These are phyloP conservation scores for Papilio gigon DNA, from an alignment of 2,888 invertebrate species.

Conservation along the genomic window DNA sequence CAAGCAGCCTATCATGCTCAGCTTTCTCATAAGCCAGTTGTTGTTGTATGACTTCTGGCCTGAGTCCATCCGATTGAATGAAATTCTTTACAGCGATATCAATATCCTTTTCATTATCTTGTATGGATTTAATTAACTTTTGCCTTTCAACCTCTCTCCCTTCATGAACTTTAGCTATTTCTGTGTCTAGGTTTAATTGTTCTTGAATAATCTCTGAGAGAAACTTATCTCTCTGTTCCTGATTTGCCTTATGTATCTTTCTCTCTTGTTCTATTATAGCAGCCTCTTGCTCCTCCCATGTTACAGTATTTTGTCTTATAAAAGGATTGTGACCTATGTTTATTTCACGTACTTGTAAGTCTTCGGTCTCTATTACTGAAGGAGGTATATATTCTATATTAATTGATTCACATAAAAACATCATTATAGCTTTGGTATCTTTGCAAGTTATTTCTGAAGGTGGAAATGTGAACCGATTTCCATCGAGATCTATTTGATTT, in stretches of 20 bases:
- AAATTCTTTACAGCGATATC: conserved; percentile 84
- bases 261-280: conserved; percentile 85
- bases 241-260: conserved; percentile 84
- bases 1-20: conserved; percentile 85
- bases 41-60: conserved; percentile 83
- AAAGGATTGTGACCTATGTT: conserved; percentile 65
- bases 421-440: conserved; percentile 85
- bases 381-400: conserved; percentile 80
- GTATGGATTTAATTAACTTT: conserved; percentile 83
- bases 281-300: conserved; percentile 85
- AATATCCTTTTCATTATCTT: conserved; percentile 85
- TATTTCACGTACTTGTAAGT: conserved; percentile 60
- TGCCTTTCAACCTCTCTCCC: conserved; percentile 84
- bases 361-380: conserved; percentile 56
- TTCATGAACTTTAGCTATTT: conserved; percentile 86
- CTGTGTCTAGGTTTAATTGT: conserved; percentile 85
- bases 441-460: conserved; percentile 81
- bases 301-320: conserved; percentile 58
- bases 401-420: conserved; percentile 79
- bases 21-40: conserved; percentile 85
- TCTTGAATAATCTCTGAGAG: conserved; percentile 79
- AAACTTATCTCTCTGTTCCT: conserved; percentile 84
- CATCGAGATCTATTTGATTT: conserved; percentile 83
- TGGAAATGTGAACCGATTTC: conserved; percentile 85
- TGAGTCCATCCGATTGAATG: conserved; percentile 81